Base-by-base conservation (phyloP, 2,888 invertebrate genomes). In the Argyra leucocephala region DNA sequence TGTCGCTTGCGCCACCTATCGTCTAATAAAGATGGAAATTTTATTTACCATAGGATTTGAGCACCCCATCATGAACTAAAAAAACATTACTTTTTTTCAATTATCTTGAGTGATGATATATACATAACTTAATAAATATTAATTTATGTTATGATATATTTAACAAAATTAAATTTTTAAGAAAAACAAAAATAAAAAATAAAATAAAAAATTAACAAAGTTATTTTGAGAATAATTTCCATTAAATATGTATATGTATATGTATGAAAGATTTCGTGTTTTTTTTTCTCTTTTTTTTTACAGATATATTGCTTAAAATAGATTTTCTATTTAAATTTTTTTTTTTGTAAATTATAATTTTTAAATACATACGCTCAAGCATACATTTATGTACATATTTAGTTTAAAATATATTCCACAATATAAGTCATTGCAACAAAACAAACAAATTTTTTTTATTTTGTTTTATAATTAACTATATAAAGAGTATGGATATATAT, bases 231-330 rank as follows among this genome's bases (percentile, higher is more conserved):
- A 48, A 18, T 18, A 48, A 18, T 48, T 48, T 48, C 18, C 48
- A 48, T 48, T 48, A 18, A 48, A 48, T 48, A 48, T 48, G 48
- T 18, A 5, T 9, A 12, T n/a, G n/a, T n/a, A n/a, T 18, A 48
- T 18, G 18, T 48, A 48, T 48, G 48, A 48, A 48, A 48, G 15
- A 10, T 37, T 37, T 37, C 37, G 2, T 15, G 3, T 37, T 37
- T 37, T 48, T 48, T 18, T 5, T 48, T 48, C 5, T 48, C 18
- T 48, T 48, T 48, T 48, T 48, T 48, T 37, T 15, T n/a, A n/a
- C n/a, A n/a, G n/a, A n/a, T n/a, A n/a, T n/a, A n/a, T n/a, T 37
- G 37, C 48, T 48, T n/a, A 48, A 48, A 48, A 48, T 48, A 48
- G 48, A 48, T 12, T 48, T 48, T 48, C 18, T 48, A 3, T 48